phyloP scores from a whole-genome alignment of 2,888 invertebrate species.

The Apotomis turbidana region DNA sequence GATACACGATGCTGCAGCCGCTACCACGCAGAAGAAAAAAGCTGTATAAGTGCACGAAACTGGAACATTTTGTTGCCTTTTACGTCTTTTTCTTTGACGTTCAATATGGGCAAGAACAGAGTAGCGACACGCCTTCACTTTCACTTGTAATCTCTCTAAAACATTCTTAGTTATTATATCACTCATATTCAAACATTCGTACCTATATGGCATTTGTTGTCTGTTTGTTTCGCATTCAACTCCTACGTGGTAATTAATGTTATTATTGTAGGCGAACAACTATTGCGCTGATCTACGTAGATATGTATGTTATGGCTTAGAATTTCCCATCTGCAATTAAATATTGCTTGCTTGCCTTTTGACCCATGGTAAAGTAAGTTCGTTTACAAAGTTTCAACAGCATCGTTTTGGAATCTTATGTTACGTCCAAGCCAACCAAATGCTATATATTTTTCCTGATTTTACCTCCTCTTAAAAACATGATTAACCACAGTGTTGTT shows the following conservation, averaged over 20 bases:
- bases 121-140: constrained; percentile 59
- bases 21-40: neutral
- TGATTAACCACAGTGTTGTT: too few species aligned
- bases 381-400: neutral
- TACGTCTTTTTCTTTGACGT: constrained; percentile 28
- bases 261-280: constrained; percentile 7
- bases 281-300: too few species aligned
- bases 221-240: neutral
- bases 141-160: constrained; percentile 58
- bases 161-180: constrained; percentile 48
- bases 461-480: too few species aligned
- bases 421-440: too few species aligned
- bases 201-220: constrained; percentile 7
- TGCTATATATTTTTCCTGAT: too few species aligned
- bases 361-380: neutral
- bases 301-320: neutral
- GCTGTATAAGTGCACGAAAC: neutral
- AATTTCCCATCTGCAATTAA: constrained; percentile 21
- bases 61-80: constrained; percentile 13
- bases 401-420: too few species aligned
- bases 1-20: constrained; percentile 20
- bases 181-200: constrained; percentile 20
- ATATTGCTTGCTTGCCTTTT: neutral
- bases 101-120: constrained; percentile 48
- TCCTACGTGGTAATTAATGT: constrained; percentile 7